Base-by-base conservation (phyloP, 2,888 invertebrate genomes). In the Ceriagrion tenellum region DNA sequence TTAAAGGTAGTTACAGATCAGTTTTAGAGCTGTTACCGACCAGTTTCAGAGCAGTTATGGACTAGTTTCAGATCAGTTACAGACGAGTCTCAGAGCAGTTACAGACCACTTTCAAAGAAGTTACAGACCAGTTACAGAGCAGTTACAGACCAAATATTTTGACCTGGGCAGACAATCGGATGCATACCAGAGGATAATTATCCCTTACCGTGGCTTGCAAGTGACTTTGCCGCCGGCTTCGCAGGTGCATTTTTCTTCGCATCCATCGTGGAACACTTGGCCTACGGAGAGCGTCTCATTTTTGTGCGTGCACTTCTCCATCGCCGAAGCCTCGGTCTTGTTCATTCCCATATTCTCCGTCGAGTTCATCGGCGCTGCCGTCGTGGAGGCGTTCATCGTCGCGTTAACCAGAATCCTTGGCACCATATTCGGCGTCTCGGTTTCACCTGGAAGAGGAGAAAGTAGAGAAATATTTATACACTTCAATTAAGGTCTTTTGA, bases 161-260 rank as follows among this genome's bases (percentile, higher is more conserved):
- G n/a, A n/a, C n/a, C n/a, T n/a, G n/a, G n/a, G n/a, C n/a, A n/a
- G n/a, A n/a, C n/a, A 47, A 47, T 47, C 8, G 47, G 47, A 47
- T 8, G 47, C 8, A 47, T 47, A 8, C 47, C 4, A 47, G 47
- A 47, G 47, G 8, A 47, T 47, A 2, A 8, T 47, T 47, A 8
- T 47, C 47, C 8, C 96, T 96, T 97, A 98, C 97, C 98, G 98
- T 13, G 98, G 98, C 95, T 97, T 97, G 96, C 98, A 98, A n/a
- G 98, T 97, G 95, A 98, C 97, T 95, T 98, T 97, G 56, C 98
- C 98, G 95, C 97, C 98, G 18, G 97, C 97, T 96, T 98, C 98
- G 96, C 99, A 99, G 88, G 97, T 97, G 96, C 99, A 99, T 74
- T 98, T 97, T 96, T 98, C 98, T 95, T 98, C 98, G 96, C 99